Evolutionary conservation across 1,140 invertebrate species (phyloP).

Genomic region (Archegozetes longisetosus): DNA sequence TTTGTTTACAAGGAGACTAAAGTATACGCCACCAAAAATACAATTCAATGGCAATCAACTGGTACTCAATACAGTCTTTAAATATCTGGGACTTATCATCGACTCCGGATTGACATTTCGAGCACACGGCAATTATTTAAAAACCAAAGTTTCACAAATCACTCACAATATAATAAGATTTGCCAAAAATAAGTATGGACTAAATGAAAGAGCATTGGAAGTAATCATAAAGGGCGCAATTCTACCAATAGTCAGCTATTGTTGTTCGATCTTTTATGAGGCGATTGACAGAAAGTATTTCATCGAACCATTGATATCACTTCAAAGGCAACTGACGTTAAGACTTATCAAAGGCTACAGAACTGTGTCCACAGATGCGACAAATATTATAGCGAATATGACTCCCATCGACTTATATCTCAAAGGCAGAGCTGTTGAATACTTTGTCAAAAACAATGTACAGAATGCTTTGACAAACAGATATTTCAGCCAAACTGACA

Average conservation of each 20-base stretch:
- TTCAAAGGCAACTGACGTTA: neutral
- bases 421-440: too few relatives aligned
- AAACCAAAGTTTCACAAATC: neutral
- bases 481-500: too few relatives aligned
- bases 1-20: neutral
- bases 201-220: neutral
- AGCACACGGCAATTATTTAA: neutral
- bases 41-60: neutral
- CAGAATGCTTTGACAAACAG: too few relatives aligned
- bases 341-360: neutral
- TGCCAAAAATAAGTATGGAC: neutral
- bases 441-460: too few relatives aligned
- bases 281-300: neutral
- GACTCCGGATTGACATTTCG: neutral
- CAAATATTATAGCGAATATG: neutral
- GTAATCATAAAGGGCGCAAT: neutral
- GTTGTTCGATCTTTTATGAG: neutral
- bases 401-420: neutral
- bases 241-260: neutral
- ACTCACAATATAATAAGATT: neutral
- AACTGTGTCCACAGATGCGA: neutral
- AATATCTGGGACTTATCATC: neutral
- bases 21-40: too few relatives aligned
- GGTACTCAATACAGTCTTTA: neutral
- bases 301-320: neutral